Evolutionary conservation across 2,888 invertebrate species (phyloP).

Genomic region (Notodonta dromedarius): DNA sequence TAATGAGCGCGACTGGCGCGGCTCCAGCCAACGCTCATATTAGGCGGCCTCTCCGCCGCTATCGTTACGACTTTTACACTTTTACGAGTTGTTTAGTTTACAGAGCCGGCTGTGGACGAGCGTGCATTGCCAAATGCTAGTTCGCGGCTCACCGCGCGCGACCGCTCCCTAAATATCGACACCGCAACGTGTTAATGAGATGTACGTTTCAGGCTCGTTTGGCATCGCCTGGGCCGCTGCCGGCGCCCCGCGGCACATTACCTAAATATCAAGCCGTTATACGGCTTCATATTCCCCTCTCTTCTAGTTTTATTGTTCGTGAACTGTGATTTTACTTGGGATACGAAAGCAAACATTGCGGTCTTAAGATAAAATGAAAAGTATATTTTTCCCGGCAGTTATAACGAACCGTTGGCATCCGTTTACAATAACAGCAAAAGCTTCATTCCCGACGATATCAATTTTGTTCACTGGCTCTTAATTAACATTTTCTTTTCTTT

Average conservation of each 20-base stretch:
- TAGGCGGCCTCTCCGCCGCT: slow-evolving; percentile 73
- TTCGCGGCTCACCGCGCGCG: slow-evolving; percentile 81
- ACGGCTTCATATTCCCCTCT: slow-evolving; percentile 26
- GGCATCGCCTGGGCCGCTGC: slow-evolving; percentile 53
- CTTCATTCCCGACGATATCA: slow-evolving; percentile 76
- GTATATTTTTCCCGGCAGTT: slow-evolving; percentile 34
- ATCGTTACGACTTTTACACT: slow-evolving; percentile 84
- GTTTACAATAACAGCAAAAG: slow-evolving; percentile 71
- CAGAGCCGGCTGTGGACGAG: slow-evolving; percentile 68
- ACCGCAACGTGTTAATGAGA: slow-evolving; percentile 77
- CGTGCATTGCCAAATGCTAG: slow-evolving; percentile 80
- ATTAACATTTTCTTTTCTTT: slow-evolving; percentile 84
- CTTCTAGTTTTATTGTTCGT: slow-evolving; percentile 28
- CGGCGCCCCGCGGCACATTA: slow-evolving; percentile 36
- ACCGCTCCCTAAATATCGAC: slow-evolving; percentile 72
- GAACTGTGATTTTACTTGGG: slow-evolving; percentile 18
- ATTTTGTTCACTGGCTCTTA: slow-evolving; percentile 81
- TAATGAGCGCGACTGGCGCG: slow-evolving; percentile 81
- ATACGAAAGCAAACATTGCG: slow-evolving; percentile 18
- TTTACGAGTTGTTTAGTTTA: slow-evolving; percentile 84
- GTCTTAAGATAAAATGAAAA: slow-evolving; percentile 36
- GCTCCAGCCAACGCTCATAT: slow-evolving; percentile 79
- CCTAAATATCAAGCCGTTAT: slow-evolving; percentile 46
- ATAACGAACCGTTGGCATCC: slow-evolving; percentile 63
- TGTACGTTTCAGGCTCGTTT: slow-evolving; percentile 72